Percentiles rank a stretch among this genome's conserved stretches.
phyloP scores from a whole-genome alignment of 2,113 vertebrate genomes.

The Arizona elegans region DNA sequence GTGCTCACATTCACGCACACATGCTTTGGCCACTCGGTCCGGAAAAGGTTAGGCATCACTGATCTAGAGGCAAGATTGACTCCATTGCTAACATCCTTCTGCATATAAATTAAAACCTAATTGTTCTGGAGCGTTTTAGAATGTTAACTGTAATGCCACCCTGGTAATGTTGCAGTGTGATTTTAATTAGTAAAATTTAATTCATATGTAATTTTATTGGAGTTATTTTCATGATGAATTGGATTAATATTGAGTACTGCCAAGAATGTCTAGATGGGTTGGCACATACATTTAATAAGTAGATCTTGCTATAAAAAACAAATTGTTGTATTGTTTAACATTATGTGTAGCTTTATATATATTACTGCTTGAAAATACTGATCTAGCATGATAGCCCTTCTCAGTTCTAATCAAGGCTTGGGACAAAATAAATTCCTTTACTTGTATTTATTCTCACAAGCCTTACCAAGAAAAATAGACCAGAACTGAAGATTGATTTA shows the following conservation, averaged over 20 bases:
- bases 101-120: neutral
- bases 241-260: neutral
- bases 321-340: neutral
- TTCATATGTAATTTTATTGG: neutral
- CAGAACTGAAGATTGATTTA: slow-evolving; percentile 1
- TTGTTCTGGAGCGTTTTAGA: neutral
- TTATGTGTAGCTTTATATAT: neutral
- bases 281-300: neutral
- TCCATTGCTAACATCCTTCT: neutral
- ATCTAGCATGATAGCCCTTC: neutral
- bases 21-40: no score
- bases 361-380: neutral
- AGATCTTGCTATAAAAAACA: neutral
- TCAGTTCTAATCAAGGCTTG: neutral
- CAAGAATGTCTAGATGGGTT: neutral
- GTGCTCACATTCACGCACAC: no score
- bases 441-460: neutral
- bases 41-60: no score
- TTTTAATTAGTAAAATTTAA: neutral
- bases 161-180: neutral
- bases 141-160: neutral
- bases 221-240: neutral
- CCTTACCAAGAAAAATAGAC: neutral
- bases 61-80: neutral
- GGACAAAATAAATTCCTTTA: neutral